phyloP scores from a whole-genome alignment of 1,140 invertebrate species.

The Heliconius himera region DNA sequence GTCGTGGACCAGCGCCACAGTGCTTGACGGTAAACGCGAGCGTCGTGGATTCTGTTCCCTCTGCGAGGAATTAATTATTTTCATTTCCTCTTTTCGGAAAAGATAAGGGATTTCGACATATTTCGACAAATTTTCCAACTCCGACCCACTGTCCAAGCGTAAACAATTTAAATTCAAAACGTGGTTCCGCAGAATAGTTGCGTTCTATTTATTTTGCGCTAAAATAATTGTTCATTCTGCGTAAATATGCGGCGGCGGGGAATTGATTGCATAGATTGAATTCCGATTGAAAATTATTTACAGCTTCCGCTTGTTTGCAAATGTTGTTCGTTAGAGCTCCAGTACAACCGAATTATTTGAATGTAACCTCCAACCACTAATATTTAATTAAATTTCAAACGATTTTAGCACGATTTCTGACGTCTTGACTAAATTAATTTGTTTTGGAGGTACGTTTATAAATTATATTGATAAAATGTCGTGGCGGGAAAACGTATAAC shows the following conservation, averaged over 20 bases:
- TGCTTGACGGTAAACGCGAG: too few relatives aligned
- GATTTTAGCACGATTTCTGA: conserved; percentile 5
- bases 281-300: conserved; percentile 38
- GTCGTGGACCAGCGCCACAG: too few relatives aligned
- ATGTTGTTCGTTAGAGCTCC: conserved; percentile 12
- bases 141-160: background rate
- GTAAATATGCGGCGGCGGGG: conserved; percentile 33
- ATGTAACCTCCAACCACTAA: background rate
- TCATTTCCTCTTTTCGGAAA: too few relatives aligned
- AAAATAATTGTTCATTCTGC: conserved; percentile 28
- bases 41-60: too few relatives aligned
- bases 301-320: conserved; percentile 17
- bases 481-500: too few relatives aligned
- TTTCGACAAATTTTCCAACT: background rate
- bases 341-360: background rate
- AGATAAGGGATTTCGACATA: too few relatives aligned
- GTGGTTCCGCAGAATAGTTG: conserved; percentile 18
- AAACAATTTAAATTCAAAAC: background rate
- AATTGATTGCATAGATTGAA: conserved; percentile 39
- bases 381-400: conserved; percentile 4
- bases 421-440: background rate
- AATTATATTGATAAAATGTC: too few relatives aligned
- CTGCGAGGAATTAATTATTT: too few relatives aligned
- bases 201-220: conserved; percentile 30
- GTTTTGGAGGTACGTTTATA: background rate